Base-by-base conservation (phyloP, 2,113 vertebrate genomes). In the Reinhardtius hippoglossoides region DNA sequence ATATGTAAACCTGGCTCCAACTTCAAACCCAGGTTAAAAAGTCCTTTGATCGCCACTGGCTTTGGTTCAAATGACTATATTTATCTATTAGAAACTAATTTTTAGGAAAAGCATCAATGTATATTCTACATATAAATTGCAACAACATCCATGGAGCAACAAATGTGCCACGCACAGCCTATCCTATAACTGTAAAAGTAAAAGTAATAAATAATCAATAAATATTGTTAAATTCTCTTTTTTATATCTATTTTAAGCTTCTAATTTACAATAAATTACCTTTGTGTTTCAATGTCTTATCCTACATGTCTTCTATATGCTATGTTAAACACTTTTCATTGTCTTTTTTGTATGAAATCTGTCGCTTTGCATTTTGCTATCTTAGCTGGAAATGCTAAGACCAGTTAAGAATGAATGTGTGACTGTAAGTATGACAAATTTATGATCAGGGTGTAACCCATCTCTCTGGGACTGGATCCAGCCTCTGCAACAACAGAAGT, bases 11-110 rank as follows among this genome's bases (percentile, higher is more conserved):
- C 9, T 46, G 24, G 48, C 52, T 46, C 52, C 13, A n/a, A 18
- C n/a, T 66, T 67, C 20, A 48, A 50, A 66, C 74, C 21, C 16
- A 48, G 63, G 26, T 58, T 37, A 27, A 61, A 37, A 52, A 18
- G 7, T 40, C 16, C 12, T 27, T 23, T 68, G 8, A 27, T 56
- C 26, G 62, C 35, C 7, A 42, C 10, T 13, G 21, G 15, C 6
- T 66, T 20, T 60, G n/a, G n/a, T 18, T 16, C 16, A 50, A 16
- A 16, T 46, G 16, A 16, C 16, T 50, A 50, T 18, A 50, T 42
- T 42, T 42, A 42, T 42, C 40, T 42, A 42, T 42, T 42, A 12
- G 40, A 42, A 3, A 42, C 12, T 3, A 0, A 42, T 42, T 42
- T 42, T 42, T 10, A 42, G 40, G 1, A 42, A 42, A 10, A 42